phyloP scores from a whole-genome alignment of 2,888 invertebrate genomes.

The Tanytarsus gracilentus region DNA sequence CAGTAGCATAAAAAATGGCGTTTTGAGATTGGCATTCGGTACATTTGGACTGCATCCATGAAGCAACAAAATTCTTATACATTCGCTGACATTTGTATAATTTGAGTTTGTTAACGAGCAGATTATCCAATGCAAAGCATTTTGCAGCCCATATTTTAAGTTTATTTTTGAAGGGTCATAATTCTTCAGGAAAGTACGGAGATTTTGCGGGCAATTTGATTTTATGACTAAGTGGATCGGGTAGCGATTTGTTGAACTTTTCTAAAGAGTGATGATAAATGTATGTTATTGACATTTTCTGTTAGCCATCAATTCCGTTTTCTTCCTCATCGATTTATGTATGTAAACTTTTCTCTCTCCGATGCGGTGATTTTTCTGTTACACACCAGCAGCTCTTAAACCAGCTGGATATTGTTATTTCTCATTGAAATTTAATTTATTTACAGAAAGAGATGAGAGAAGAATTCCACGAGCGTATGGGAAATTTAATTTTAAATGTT shows the following conservation, averaged over 20 bases:
- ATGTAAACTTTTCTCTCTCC: no score
- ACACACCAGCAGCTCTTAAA: no score
- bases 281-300: no score
- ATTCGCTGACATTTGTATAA: slow-evolving; percentile 34
- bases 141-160: slow-evolving; percentile 13
- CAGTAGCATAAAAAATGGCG: slow-evolving; percentile 20
- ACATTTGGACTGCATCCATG: slow-evolving; percentile 41
- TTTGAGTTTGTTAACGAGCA: slow-evolving; percentile 38
- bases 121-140: slow-evolving; percentile 35
- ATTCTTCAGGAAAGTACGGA: slow-evolving; percentile 34
- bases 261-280: slow-evolving; percentile 5
- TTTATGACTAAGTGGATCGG: slow-evolving; percentile 37
- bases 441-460: no score
- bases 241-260: slow-evolving; percentile 5
- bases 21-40: slow-evolving; percentile 33
- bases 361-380: no score
- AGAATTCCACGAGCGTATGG: no score
- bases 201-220: slow-evolving; percentile 38
- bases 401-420: no score
- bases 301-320: no score
- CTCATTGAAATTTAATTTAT: no score
- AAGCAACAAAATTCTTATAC: slow-evolving; percentile 37
- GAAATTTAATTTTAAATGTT: no score
- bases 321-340: no score
- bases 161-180: slow-evolving; percentile 24